A percentile compares a stretch with the other conserved stretches of the same genome.
Conservation (phyloP, 1,140 invertebrate species). For the Diuraphis noxia region DNA sequence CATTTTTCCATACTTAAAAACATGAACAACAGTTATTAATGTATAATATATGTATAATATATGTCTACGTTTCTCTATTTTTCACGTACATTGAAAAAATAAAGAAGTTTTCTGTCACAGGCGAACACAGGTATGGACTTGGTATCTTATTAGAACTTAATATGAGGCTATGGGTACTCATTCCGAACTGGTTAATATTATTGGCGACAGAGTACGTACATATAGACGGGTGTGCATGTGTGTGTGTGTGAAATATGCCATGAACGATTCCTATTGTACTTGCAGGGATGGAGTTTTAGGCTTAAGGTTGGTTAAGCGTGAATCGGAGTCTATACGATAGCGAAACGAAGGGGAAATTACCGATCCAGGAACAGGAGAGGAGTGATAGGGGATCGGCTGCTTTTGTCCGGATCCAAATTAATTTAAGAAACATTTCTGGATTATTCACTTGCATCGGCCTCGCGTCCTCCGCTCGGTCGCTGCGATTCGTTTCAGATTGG, state of each 20-base stretch:
- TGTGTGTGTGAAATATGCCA: neutral
- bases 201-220: too few relatives aligned
- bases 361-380: neutral
- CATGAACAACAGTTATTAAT: neutral
- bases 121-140: neutral
- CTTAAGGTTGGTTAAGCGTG: neutral
- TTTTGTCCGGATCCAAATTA: neutral
- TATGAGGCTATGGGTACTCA: neutral
- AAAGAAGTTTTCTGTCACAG: neutral
- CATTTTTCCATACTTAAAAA: neutral
- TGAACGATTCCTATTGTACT: neutral
- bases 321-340: neutral
- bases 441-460: neutral
- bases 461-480: neutral
- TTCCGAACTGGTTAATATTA: neutral
- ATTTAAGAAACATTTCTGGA: conserved; percentile 25
- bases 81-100: neutral
- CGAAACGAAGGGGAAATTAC: neutral
- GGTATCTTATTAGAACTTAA: too few relatives aligned
- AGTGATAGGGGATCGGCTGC: neutral
- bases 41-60: too few relatives aligned
- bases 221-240: too few relatives aligned
- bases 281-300: too few relatives aligned
- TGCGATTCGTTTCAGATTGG: neutral
- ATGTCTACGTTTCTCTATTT: neutral